phyloP scores from a whole-genome alignment of 2,113 vertebrate species.

The Pungitius pungitius region DNA sequence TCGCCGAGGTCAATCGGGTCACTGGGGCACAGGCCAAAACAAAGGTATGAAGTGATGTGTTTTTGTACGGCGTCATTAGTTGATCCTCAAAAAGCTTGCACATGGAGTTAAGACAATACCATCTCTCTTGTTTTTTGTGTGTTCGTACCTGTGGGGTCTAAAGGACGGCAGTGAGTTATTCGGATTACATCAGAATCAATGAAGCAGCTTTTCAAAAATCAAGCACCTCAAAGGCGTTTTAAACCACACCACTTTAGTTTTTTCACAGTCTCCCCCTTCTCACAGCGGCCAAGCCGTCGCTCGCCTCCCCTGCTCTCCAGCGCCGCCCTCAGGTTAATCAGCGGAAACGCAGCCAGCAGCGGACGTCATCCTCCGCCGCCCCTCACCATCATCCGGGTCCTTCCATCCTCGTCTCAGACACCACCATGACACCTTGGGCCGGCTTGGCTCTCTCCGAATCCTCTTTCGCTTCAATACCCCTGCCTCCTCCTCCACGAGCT shows the following conservation, averaged over 20 bases:
- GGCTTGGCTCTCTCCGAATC: constrained; percentile 75
- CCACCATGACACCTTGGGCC: constrained; percentile 80
- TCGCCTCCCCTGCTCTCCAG: constrained; percentile 28
- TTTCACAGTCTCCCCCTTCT: background rate
- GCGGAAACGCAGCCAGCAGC: constrained; percentile 37
- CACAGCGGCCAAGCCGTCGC: constrained; percentile 38
- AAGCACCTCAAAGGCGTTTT: background rate
- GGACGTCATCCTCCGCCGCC: constrained; percentile 14
- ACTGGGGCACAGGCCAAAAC: background rate
- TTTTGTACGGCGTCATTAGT: background rate
- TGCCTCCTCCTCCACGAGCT: constrained; percentile 30
- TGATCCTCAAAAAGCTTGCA: background rate
- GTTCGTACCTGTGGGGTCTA: background rate
- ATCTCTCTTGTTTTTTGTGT: background rate
- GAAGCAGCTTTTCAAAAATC: background rate
- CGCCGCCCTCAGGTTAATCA: constrained; percentile 29
- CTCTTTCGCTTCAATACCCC: constrained; percentile 72
- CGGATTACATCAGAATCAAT: background rate
- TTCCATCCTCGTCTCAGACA: constrained; percentile 50
- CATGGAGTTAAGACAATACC: background rate
- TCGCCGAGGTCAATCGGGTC: background rate
- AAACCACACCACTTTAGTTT: background rate
- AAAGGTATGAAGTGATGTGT: background rate
- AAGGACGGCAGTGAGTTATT: background rate
- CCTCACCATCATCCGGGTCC: constrained; percentile 31